Percentiles rank a stretch among this genome's conserved stretches.
Conservation (phyloP, 1,140 invertebrate species). For the Polypedilum pembai region DNA sequence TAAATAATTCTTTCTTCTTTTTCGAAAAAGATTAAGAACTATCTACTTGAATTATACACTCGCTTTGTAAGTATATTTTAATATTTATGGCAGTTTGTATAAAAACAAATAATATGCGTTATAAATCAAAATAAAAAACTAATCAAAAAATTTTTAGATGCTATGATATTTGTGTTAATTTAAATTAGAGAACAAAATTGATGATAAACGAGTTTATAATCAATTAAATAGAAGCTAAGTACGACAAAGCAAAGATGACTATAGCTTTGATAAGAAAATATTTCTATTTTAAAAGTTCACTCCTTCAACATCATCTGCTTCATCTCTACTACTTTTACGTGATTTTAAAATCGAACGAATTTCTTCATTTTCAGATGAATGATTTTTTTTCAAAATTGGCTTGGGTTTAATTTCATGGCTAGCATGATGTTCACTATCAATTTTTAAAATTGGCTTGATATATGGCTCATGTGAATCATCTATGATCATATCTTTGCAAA, state of each 20-base stretch:
- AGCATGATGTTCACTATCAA: conserved; percentile 38
- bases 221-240: background rate
- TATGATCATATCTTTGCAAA: conserved; percentile 35
- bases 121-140: no score
- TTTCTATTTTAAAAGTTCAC: background rate
- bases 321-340: conserved; percentile 51
- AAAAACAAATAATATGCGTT: no score
- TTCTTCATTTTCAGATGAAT: conserved; percentile 65
- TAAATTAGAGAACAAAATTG: no score
- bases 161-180: no score
- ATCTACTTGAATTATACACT: no score
- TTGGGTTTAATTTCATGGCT: conserved; percentile 49
- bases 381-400: conserved; percentile 79
- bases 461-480: conserved; percentile 39
- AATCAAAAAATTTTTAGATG: no score
- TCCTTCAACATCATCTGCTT: conserved; percentile 32
- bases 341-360: conserved; percentile 68
- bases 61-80: no score
- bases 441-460: conserved; percentile 69
- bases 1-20: background rate
- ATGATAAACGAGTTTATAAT: background rate
- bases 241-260: no score
- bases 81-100: no score
- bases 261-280: no score
- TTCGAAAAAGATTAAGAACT: background rate